Evolutionary conservation across 2,888 invertebrate species (phyloP), one percentile per base, ranked within the genome.

Genomic region (Pollenia labialis): DNA sequence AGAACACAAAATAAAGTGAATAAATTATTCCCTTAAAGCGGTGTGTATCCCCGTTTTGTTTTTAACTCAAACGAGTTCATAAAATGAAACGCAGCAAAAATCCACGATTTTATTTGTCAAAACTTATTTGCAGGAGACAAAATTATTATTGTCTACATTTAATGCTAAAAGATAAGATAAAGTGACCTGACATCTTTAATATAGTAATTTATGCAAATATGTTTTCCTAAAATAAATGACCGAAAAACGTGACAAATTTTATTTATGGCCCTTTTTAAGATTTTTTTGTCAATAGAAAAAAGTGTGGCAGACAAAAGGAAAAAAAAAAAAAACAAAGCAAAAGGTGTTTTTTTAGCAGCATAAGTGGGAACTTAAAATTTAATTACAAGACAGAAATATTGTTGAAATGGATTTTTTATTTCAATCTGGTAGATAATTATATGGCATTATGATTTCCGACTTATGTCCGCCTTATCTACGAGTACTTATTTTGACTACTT

Each of bases 201-300:
- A 81, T 64, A 62, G 62, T 54, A 64, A 80, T 71, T 81, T 81
- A 72, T 81, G 62, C 62, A 72, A 72, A 72, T 72, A 72, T 81
- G 62, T 72, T 69, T 60, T 72, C 18, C 7, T 44, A 54, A 64
- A 72, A 81, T 81, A 81, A 72, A 81, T 81, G 52, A 18, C 42
- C 44, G 23, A 6, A 32, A 64, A 52, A 82, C 68, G 60, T 82
- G 68, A 82, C 76, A 68, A 58, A 69, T 66, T 82, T 68, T 44
- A 68, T 82, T 68, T 56, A 66, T 48, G 18, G n/a, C 18, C 14
- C 0, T 18, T 10, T 42, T 48, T 11, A 40, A 50, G 40, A 40
- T 12, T 46, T 46, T 14, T 2, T 12, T 23, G 6, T 42, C 1
- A 42, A 11, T 9, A 12, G 42, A 16, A 3, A 52, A 60, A 42